Evolutionary conservation across 2,888 invertebrate genomes (phyloP), one percentile per base, ranked within the genome.

Genomic region (Hypercompe scribonia): DNA sequence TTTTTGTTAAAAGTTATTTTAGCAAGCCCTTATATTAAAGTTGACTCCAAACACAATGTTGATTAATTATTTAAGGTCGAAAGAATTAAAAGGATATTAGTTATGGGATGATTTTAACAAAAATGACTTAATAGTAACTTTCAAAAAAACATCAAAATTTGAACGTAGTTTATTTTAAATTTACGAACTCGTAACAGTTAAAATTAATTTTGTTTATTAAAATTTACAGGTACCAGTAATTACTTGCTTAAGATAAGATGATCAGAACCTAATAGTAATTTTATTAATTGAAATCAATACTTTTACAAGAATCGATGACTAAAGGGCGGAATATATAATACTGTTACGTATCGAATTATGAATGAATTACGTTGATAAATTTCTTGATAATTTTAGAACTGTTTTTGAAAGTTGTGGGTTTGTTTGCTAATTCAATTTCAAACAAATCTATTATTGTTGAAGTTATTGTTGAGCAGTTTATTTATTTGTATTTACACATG

Each of bases 1-100:
- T 61, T 61, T 61, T 61, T 3, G 28, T 15, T 18, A 61, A 31
- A 61, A 61, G 31, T 61, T 31, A 61, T 66, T 66, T 42, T 46
- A 68, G 34, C 50, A 54, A 46, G 67, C 50, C 50, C 34, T 54
- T 50, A 33, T 58, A 36, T 68, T 68, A 68, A 68, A 68, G 10
- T 58, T 68, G 58, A 68, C 39, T 68, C 33, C 28, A 39, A 68
- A 58, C 28, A 58, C 28, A 21, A 68, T 68, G 36, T 68, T 58
- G 36, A 68, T 68, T 39, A 68, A 68, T 68, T 68, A 68, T 68
- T 36, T 58, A 39, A 68, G 39, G 58, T 36, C 36, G 58, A 58
- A 58, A 36, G 39, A 28, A 58, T 68, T n/a, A 68, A 58, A 58
- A 68, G 28, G 21, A 10, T 18, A 18, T 61, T 1, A 11, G 15